Base-by-base conservation (phyloP, 2,113 vertebrate species). In the Meleagris gallopavo region DNA sequence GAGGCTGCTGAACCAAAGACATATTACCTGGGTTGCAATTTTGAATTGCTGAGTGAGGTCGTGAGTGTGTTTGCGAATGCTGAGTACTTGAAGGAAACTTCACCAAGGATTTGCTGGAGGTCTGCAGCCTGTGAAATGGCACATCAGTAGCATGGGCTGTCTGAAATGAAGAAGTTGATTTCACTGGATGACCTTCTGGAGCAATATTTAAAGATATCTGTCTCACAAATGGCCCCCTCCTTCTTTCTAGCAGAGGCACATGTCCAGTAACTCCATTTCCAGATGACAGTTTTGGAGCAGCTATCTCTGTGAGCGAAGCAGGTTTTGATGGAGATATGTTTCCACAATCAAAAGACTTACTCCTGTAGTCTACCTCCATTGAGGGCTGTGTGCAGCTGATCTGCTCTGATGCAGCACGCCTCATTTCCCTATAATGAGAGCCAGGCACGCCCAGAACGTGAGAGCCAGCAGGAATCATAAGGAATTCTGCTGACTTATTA, bases 191-290 rank as follows among this genome's bases (percentile, higher is more conserved):
- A 96, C 94, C 98, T 83, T 99, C 99, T 17, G 98, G 97, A 89
- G 98, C 96, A 83, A 99, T 98, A 95, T 98, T 99, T 96, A 99
- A 97, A 95, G 99, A 99, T 98, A 99, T 99, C 50, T 99, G 99
- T 30, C 98, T 98, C 69, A 99, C 98, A 88, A 99, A 97, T 16
- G 99, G 99, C 2, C 99, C 99, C 52, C 99, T 98, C 89, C 99
- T 98, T 81, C 99, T 98, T 97, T 99, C 99, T 83, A 99, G 98
- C 29, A 99, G 98, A 78, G 99, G 99, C 54, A 99, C 98, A 0
- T 99, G 98, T 76, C 98, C 78, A 18, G 90, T 54, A 79, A 95
- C 92, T 55, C 97, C 95, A 29, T 91, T 70, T 74, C 92, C 75
- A 36, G 98, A 95, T 2, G 97, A 90, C 67, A 77, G 92, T 87